phyloP scores from a whole-genome alignment of 2,797 vertebrate genomes.

The Phaenicophaeus curvirostris region DNA sequence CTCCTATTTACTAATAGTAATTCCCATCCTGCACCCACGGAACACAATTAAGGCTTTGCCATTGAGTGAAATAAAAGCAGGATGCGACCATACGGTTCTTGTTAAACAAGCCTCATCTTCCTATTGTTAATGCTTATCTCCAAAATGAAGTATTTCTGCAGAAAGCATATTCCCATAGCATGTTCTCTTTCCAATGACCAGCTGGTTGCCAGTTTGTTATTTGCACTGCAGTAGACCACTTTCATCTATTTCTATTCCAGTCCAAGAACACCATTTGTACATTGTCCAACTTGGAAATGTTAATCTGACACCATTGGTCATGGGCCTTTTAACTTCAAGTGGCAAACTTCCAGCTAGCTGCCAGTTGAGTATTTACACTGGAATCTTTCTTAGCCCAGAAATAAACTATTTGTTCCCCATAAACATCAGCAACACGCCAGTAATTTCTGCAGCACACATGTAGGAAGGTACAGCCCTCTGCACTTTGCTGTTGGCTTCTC shows the following conservation, averaged over 20 bases:
- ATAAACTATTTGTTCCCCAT: conserved; percentile 58
- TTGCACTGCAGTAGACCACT: conserved; percentile 43
- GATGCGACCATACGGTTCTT: conserved; percentile 62
- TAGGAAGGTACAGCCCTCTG: conserved; percentile 5
- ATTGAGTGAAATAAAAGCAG: conserved; percentile 21
- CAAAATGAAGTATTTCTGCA: conserved; percentile 70
- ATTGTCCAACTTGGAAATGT: conserved; percentile 68
- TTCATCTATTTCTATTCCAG: conserved; percentile 57
- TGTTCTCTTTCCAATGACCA: conserved; percentile 52
- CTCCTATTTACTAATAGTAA: conserved; percentile 22
- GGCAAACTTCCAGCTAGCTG: conserved; percentile 69
- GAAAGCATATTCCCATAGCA: conserved; percentile 69
- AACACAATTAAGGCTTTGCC: conserved; percentile 17
- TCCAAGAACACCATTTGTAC: conserved; percentile 71
- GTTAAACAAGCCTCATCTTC: conserved; percentile 63
- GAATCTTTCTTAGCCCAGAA: conserved; percentile 69
- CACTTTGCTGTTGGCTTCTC: conserved; percentile 31
- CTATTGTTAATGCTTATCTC: conserved; percentile 72
- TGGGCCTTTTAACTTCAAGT: conserved; percentile 54
- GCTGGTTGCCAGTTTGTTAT: conserved; percentile 70
- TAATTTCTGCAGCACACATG: conserved; percentile 31
- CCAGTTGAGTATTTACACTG: conserved; percentile 70
- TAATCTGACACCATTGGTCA: conserved; percentile 68
- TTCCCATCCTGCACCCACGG: background rate
- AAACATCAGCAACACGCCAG: conserved; percentile 18